These are phyloP conservation scores for Valencia hispanica DNA, from an alignment of 2,797 vertebrate species.

Conservation along the genomic window DNA sequence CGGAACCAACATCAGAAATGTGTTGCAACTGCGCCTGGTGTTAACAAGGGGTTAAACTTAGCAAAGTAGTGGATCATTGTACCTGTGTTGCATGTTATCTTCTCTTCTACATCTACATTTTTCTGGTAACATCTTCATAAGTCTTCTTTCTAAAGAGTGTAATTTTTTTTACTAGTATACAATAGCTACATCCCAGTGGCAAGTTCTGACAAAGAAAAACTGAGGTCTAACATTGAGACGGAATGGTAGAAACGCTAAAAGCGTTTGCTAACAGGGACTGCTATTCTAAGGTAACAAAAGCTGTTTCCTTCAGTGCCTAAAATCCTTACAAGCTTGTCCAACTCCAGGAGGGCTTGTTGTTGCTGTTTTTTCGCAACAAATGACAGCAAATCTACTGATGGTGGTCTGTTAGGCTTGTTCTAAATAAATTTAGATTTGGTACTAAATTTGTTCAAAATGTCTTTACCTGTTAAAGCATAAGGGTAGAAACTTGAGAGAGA, in stretches of 20 bases:
- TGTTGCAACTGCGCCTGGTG: constrained; percentile 6
- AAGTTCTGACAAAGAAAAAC: background rate
- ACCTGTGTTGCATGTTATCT: constrained; percentile 19
- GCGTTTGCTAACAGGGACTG: no score
- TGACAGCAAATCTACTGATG: background rate
- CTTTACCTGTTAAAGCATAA: background rate
- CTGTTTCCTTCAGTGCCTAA: background rate
- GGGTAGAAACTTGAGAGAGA: background rate
- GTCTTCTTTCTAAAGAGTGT: background rate
- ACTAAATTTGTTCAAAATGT: background rate
- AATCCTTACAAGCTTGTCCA: background rate
- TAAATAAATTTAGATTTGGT: background rate
- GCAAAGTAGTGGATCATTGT: background rate
- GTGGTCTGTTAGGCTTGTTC: background rate
- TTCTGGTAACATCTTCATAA: constrained; percentile 9
- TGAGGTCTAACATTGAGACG: background rate
- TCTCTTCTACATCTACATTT: constrained; percentile 6
- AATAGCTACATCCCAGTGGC: background rate
- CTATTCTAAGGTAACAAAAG: background rate
- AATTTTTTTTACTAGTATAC: background rate
- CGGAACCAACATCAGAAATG: background rate
- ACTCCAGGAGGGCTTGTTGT: background rate
- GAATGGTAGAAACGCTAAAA: background rate
- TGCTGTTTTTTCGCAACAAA: background rate
- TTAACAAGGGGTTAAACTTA: constrained; percentile 22